phyloP scores from a whole-genome alignment of 2,113 vertebrate species.

The Elgaria multicarinata region DNA sequence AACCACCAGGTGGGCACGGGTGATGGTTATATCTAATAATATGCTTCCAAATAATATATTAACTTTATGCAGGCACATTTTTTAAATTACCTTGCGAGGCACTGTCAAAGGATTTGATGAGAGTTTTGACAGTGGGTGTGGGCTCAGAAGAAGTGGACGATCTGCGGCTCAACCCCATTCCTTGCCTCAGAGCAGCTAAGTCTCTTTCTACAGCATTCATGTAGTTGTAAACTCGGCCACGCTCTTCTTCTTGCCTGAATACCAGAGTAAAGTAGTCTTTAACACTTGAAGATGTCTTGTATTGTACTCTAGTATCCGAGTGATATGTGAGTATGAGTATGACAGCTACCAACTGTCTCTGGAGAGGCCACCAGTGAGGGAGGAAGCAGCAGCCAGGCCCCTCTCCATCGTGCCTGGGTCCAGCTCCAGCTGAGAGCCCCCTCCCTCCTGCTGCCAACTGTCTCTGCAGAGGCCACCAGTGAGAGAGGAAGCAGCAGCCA shows the following conservation, averaged over 20 bases:
- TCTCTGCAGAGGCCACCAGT: too few species aligned
- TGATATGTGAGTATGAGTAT: too few species aligned
- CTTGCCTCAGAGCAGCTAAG: conserved; percentile 91
- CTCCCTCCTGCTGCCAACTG: too few species aligned
- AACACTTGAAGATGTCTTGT: conserved; percentile 1
- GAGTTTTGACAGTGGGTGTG: conserved; percentile 94
- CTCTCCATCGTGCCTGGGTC: too few species aligned
- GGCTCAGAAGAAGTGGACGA: conserved; percentile 95
- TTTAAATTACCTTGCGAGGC: conserved; percentile 88
- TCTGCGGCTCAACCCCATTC: conserved; percentile 92
- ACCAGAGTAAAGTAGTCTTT: conserved; percentile 3
- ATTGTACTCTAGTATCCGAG: not conserved
- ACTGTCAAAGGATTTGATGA: conserved; percentile 97
- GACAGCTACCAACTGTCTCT: too few species aligned
- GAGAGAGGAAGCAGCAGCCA: too few species aligned
- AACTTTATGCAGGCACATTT: not conserved
- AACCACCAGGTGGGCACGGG: conserved; percentile 7
- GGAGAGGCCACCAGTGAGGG: too few species aligned
- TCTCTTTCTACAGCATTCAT: conserved; percentile 97
- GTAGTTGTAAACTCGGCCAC: conserved; percentile 96
- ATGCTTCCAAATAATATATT: not conserved
- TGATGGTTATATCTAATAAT: not conserved
- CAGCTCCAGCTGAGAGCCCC: too few species aligned
- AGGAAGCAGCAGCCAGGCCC: too few species aligned
- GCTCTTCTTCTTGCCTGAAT: conserved; percentile 92